Base-by-base conservation (phyloP, 2,113 vertebrate genomes). In the Corythaixoides concolor region DNA sequence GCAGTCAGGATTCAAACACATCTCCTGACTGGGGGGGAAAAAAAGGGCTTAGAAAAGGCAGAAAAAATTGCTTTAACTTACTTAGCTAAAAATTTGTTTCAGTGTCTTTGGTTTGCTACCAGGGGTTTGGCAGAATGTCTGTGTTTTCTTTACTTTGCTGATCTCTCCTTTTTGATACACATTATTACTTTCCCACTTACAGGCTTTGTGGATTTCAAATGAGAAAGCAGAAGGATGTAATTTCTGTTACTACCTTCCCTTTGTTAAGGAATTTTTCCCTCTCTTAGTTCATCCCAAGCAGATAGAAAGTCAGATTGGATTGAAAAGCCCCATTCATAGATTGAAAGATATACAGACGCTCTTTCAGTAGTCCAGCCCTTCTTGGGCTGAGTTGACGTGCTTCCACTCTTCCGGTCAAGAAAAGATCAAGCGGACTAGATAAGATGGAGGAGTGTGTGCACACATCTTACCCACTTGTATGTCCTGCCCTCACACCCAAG, bases 1-100 rank as follows among this genome's bases (percentile, higher is more conserved):
- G 70, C 85, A 92, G 81, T 64, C 94, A 85, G 74, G 60, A 55
- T 89, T 95, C 69, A 67, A 88, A 73, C 87, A 76, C 12, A 79
- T 85, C 91, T 87, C 28, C 30, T 3, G 3, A 15, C 77, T 91
- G 35, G 9, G 1, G 77, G 39, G 9, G 1, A 70, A 83, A 81
- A 52, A 35, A 64, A 32, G 58, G 24, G 66, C 83, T 67, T 37
- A 55, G 72, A 60, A 88, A 64, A 68, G 60, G 17, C 60, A 78
- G 49, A 45, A 74, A 45, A 74, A 63, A 32, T 74, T 69, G 37
- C 56, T 84, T 85, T 60, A 56, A 41, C 28, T 74, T 70, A 22
- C 5, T 32, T 35, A 47, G 47, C 28, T 70, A 35, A 37, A 82
- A 77, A 33, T 24, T 50, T 66, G 5, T 62, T 93, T 58, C 12